Evolutionary conservation across 2,113 vertebrate species (phyloP).

Genomic region (Plotosus lineatus): DNA sequence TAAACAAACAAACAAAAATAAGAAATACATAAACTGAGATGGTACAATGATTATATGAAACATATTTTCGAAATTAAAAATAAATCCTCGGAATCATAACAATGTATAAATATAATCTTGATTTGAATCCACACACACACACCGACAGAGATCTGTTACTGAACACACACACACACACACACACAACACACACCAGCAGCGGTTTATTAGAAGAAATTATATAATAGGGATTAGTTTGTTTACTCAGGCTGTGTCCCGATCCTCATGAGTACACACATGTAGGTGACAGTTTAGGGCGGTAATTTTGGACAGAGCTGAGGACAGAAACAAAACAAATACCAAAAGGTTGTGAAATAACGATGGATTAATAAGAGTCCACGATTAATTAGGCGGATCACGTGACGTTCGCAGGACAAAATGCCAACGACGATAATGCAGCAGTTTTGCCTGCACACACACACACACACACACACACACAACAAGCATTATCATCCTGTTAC

Average conservation of each 20-base stretch:
- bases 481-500: neutral
- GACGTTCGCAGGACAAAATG: slow-evolving; percentile 10
- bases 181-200: neutral
- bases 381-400: neutral
- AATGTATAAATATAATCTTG: too few species aligned
- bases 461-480: neutral
- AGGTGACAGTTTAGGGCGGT: neutral
- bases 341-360: neutral
- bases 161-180: slow-evolving; percentile 16
- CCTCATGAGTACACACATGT: neutral
- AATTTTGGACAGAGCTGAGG: neutral
- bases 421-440: neutral
- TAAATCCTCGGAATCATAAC: too few species aligned
- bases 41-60: too few species aligned
- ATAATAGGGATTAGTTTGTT: slow-evolving; percentile 1
- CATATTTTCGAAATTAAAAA: too few species aligned
- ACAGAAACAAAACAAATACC: neutral
- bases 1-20: too few species aligned
- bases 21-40: too few species aligned
- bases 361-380: neutral
- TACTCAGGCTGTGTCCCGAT: neutral
- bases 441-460: slow-evolving; percentile 5
- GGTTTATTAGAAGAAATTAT: neutral
- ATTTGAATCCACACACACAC: neutral
- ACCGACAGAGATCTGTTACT: neutral